Conservation (phyloP, 2,797 vertebrate species). For the Morus bassanus region DNA sequence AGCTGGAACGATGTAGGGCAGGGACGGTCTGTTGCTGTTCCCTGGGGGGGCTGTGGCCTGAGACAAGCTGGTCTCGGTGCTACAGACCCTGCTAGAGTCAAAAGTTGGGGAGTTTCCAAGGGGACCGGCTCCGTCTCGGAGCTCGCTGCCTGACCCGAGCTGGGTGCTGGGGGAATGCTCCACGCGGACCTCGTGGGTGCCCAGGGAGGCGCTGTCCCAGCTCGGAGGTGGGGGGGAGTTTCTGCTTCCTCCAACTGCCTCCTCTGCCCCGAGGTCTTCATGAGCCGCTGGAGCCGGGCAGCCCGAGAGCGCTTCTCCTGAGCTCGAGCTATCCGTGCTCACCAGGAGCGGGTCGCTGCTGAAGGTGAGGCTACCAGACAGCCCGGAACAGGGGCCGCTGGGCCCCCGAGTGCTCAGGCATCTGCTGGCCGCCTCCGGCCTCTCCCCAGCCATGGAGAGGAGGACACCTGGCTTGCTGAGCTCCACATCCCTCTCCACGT, state of each 20-base stretch:
- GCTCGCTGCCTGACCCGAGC: rapidly evolving
- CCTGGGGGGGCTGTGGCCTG: rapidly evolving
- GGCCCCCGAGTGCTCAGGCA: rapidly evolving
- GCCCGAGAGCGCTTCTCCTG: rapidly evolving
- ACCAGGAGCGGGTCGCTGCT: background rate
- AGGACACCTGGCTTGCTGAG: background rate
- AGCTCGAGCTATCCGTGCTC: background rate
- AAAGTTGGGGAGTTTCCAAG: background rate
- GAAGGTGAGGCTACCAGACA: rapidly evolving
- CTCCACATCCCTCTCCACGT: background rate
- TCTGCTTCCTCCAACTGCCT: background rate
- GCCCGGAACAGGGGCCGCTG: rapidly evolving
- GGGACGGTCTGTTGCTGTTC: rapidly evolving
- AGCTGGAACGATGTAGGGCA: background rate
- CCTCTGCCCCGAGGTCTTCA: background rate
- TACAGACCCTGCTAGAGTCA: rapidly evolving
- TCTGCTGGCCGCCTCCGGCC: rapidly evolving
- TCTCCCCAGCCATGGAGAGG: rapidly evolving
- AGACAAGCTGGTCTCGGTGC: rapidly evolving
- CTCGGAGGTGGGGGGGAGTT: rapidly evolving
- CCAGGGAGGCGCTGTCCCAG: background rate
- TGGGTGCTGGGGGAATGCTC: background rate
- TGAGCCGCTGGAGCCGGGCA: rapidly evolving
- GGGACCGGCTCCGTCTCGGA: rapidly evolving
- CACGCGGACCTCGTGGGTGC: rapidly evolving